Conservation (phyloP, 2,113 vertebrate species). For the Spea multiplicata region DNA sequence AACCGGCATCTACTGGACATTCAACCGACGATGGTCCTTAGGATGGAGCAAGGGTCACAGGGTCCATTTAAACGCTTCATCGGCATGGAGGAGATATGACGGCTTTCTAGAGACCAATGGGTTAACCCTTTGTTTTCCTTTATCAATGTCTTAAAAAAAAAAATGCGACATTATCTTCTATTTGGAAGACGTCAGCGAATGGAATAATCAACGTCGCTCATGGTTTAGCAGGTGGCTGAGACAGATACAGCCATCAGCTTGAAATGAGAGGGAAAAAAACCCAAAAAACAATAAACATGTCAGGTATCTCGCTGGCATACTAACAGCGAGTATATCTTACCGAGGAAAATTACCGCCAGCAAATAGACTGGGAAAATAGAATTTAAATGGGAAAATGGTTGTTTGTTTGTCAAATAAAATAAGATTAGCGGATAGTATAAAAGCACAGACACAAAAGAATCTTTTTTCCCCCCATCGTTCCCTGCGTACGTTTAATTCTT, state of each 20-base stretch:
- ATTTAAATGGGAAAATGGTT: conserved; percentile 16
- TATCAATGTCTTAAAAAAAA: neutral
- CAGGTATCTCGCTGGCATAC: conserved; percentile 5
- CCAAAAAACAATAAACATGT: conserved; percentile 13
- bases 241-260: conserved; percentile 9
- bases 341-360: neutral
- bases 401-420: conserved; percentile 9
- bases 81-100: too few relatives aligned
- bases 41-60: too few relatives aligned
- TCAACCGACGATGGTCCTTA: too few relatives aligned
- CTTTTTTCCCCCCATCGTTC: neutral
- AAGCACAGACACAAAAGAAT: neutral
- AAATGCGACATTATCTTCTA: neutral
- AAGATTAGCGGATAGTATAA: conserved; percentile 1
- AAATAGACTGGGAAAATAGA: conserved; percentile 8
- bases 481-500: too few relatives aligned
- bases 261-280: neutral
- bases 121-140: neutral
- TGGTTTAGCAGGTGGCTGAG: conserved; percentile 20
- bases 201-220: conserved; percentile 20
- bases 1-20: too few relatives aligned
- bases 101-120: neutral
- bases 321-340: conserved; percentile 5
- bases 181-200: conserved; percentile 1
- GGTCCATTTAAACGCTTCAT: too few relatives aligned